Conservation (phyloP, 2,888 invertebrate species). For the Rhamnusium bicolor region DNA sequence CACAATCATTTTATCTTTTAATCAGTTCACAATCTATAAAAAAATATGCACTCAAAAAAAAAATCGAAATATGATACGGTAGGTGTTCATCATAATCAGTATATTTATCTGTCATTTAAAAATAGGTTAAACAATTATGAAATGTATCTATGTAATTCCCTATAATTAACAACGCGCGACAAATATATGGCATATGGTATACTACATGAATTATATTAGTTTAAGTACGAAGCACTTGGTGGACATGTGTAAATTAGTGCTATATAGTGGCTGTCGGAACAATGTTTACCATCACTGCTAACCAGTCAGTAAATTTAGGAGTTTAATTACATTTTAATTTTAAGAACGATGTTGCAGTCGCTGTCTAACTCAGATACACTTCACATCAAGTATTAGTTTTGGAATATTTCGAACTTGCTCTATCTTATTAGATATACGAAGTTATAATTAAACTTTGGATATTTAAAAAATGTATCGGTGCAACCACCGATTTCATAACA, state of each 20-base stretch:
- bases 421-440: neutral
- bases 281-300: neutral
- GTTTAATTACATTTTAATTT: constrained; percentile 29
- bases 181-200: too few relatives aligned
- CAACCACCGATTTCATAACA: neutral
- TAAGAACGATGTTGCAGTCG: constrained; percentile 8
- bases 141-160: too few relatives aligned
- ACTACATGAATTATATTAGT: neutral
- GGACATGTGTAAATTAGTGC: constrained; percentile 11
- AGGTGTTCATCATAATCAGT: too few relatives aligned
- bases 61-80: too few relatives aligned
- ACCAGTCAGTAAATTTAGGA: neutral
- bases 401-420: constrained; percentile 27
- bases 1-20: too few relatives aligned
- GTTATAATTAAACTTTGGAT: constrained; percentile 13
- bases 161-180: too few relatives aligned
- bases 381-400: constrained; percentile 23
- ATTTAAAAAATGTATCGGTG: neutral
- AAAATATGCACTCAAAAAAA: too few relatives aligned
- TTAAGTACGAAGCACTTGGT: neutral
- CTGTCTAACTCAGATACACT: constrained; percentile 28
- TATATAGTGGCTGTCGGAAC: constrained; percentile 13
- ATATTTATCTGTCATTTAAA: too few relatives aligned
- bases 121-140: too few relatives aligned
- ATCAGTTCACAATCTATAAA: too few relatives aligned